Percentiles rank a stretch among this genome's conserved stretches.
phyloP scores from a whole-genome alignment of 1,140 invertebrate genomes.

The Phymorhynchus buccinoides region DNA sequence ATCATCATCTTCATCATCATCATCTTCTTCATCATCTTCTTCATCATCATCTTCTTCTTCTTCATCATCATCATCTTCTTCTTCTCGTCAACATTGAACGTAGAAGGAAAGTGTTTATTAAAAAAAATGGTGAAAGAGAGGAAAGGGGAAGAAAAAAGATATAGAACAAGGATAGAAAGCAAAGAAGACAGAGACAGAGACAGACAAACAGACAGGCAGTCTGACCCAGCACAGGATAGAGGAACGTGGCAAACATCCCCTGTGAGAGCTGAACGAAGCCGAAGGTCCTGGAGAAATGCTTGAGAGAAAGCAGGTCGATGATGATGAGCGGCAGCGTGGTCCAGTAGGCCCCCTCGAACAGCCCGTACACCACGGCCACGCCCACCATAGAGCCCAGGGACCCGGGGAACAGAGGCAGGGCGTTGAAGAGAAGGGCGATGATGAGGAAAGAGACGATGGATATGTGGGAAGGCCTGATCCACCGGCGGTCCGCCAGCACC shows the following conservation, averaged over 20 bases:
- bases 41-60: no score
- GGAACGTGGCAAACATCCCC: not conserved
- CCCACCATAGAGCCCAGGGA: not conserved
- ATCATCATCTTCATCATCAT: no score
- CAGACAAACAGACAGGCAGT: no score
- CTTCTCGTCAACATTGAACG: no score
- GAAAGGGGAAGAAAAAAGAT: no score
- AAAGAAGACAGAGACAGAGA: no score
- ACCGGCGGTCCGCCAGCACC: not conserved
- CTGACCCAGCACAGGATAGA: constrained; percentile 6
- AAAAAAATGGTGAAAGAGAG: no score
- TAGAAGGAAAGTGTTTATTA: no score
- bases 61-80: no score
- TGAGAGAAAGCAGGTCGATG: not conserved
- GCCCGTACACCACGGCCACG: not conserved
- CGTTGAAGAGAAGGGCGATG: not conserved
- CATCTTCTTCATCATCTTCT: no score
- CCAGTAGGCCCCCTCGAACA: constrained; percentile 25
- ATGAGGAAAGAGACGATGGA: not conserved
- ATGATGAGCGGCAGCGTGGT: constrained; percentile 32
- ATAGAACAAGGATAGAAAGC: no score
- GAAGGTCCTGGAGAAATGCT: not conserved
- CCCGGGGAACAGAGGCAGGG: not conserved
- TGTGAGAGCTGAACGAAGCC: constrained; percentile 23
- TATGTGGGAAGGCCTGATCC: not conserved